A percentile compares a stretch with the other conserved stretches of the same genome.
Conservation (phyloP, 2,888 invertebrate genomes). For the Aromia moschata region DNA sequence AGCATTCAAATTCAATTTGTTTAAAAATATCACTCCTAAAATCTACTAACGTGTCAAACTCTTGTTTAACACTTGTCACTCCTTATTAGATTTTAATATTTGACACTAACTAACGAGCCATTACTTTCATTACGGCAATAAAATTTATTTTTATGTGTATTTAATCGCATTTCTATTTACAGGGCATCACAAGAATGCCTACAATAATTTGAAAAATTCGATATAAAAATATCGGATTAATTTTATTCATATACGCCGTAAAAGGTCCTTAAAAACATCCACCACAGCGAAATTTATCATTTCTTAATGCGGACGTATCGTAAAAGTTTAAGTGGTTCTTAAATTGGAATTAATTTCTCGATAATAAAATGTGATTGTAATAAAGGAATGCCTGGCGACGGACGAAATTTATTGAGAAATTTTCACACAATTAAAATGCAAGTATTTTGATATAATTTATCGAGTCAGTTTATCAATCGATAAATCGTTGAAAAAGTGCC, state of each 20-base stretch:
- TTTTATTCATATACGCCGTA: conserved; percentile 15
- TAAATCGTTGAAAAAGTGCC: background rate
- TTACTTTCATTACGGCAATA: conserved; percentile 1
- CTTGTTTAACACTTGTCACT: too few species aligned
- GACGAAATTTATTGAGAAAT: conserved; percentile 10
- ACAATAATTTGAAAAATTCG: conserved; percentile 3
- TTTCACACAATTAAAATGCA: conserved; percentile 23
- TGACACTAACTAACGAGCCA: background rate
- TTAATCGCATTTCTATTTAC: background rate
- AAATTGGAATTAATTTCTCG: conserved; percentile 24
- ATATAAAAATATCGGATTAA: conserved; percentile 7
- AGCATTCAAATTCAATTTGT: too few species aligned
- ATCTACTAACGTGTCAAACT: too few species aligned
- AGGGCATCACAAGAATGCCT: background rate
- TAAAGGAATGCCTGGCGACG: conserved; percentile 11
- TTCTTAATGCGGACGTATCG: conserved; percentile 37
- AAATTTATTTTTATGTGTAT: conserved; percentile 6
- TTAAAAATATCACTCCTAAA: too few species aligned
- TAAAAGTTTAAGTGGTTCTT: conserved; percentile 25
- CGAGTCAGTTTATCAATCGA: background rate
- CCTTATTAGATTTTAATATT: background rate
- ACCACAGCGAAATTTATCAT: conserved; percentile 16
- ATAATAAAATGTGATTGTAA: conserved; percentile 25
- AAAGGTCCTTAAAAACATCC: conserved; percentile 9
- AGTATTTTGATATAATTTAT: conserved; percentile 12